Base-by-base conservation (phyloP, 1,140 invertebrate species). In the Anthonomus grandis region DNA sequence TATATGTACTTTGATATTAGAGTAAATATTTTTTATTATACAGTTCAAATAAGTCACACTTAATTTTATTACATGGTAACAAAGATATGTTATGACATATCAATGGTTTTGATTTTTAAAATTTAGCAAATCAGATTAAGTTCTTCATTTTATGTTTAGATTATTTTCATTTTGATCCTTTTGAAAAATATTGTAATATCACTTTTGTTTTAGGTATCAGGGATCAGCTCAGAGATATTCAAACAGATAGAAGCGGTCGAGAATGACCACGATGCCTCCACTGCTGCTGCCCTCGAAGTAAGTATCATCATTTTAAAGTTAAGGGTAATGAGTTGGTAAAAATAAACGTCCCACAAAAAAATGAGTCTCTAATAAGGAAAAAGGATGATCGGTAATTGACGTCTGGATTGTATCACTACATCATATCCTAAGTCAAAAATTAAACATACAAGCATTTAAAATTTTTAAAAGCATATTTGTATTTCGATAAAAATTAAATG, bases 241-340 rank as follows among this genome's bases (percentile, higher is more conserved):
- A 89, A 92, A 63, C 92, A 95, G 81, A 91, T 96, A 80, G 92
- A 96, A 79, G 90, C 90, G 58, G 87, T 95, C 58, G 93, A 95
- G 78, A 94, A 95, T 76, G 92, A 95, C 75, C 90, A 93, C 78
- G 92, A 95, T 76, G 87, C 89, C 38, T 90, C 89, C 52, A 93
- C 90, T 60, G 91, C 91, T 44, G 90, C 90, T 27, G 90, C 91
- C 38, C 81, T 95, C 73, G 90, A 93, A 76, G 81, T 82, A 66
- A 75, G 67, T 60, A 5, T 34, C 10, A 10, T 13, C 13, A 12
- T 13, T 34, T 34, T 34, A 34, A 34, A n/a, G n/a, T n/a, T n/a
- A n/a, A n/a, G n/a, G n/a, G n/a, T n/a, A n/a, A n/a, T n/a, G n/a
- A n/a, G n/a, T n/a, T n/a, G n/a, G n/a, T n/a, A n/a, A n/a, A n/a